These are phyloP conservation scores for Listronotus bonariensis DNA, from an alignment of 1,140 invertebrate species.

Conservation along the genomic window DNA sequence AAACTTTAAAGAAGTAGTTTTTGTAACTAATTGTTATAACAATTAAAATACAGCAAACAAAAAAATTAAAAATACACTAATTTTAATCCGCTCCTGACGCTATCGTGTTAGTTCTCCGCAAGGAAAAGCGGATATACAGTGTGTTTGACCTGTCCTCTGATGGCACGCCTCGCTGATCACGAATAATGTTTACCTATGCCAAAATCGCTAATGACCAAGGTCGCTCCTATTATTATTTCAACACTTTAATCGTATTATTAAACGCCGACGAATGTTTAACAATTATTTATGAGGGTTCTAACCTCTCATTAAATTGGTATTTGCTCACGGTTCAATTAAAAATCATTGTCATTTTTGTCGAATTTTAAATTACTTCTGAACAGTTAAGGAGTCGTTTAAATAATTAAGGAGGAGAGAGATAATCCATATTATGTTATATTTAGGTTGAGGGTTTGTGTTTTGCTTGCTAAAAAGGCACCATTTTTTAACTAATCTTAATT, in stretches of 20 bases:
- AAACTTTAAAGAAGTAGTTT: too few relatives aligned
- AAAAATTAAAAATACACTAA: too few relatives aligned
- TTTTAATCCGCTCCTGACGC: conserved; percentile 17
- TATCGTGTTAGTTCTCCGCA: conserved; percentile 22
- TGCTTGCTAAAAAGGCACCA: too few relatives aligned
- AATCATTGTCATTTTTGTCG: too few relatives aligned
- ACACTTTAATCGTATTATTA: conserved; percentile 40
- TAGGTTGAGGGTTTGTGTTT: too few relatives aligned
- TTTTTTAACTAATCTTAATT: too few relatives aligned
- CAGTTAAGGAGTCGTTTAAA: too few relatives aligned
- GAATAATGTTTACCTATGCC: conserved; percentile 43
- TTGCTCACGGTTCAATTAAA: conserved; percentile 7
- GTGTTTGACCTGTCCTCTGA: conserved; percentile 44
- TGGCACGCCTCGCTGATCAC: conserved; percentile 37
- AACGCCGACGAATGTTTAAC: conserved; percentile 8
- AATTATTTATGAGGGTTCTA: conserved; percentile 8
- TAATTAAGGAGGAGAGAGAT: too few relatives aligned
- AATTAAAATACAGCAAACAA: too few relatives aligned
- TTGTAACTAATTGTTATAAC: too few relatives aligned
- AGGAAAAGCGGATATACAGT: conserved; percentile 41
- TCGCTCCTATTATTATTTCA: conserved; percentile 41
- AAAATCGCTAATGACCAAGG: conserved; percentile 49
- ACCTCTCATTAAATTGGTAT: conserved; percentile 2
- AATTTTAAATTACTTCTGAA: too few relatives aligned
- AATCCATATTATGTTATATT: too few relatives aligned